phyloP scores from a whole-genome alignment of 2,113 vertebrate genomes.

The Chunga burmeisteri region DNA sequence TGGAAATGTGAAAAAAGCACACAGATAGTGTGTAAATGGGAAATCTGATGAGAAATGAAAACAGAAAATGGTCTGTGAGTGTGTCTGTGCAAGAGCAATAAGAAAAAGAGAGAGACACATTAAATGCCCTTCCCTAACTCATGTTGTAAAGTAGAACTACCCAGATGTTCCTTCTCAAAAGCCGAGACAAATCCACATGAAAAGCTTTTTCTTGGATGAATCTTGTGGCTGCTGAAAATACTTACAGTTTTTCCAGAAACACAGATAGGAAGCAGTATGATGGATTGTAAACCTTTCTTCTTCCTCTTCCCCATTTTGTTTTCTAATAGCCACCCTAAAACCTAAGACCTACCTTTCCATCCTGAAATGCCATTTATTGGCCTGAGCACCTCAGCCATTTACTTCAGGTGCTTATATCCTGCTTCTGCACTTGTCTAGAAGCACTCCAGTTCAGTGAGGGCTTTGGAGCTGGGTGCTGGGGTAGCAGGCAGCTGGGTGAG shows the following conservation, averaged over 20 bases:
- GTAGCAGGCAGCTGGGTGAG: neutral
- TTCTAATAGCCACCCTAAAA: neutral
- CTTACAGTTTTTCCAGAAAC: neutral
- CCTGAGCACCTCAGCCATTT: neutral
- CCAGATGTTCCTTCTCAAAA: neutral
- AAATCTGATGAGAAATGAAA: neutral
- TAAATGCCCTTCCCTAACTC: neutral
- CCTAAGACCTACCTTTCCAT: neutral
- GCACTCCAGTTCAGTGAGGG: neutral
- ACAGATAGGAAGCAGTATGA: neutral
- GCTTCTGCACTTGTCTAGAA: neutral
- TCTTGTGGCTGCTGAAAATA: neutral
- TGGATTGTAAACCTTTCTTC: neutral
- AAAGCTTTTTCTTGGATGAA: neutral
- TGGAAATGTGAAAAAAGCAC: neutral
- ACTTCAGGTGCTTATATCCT: neutral
- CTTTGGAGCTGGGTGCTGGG: neutral
- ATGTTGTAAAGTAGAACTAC: neutral
- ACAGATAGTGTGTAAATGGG: neutral
- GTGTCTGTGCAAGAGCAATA: neutral
- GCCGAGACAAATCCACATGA: neutral
- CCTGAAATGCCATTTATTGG: neutral
- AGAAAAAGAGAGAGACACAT: neutral
- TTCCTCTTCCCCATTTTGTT: neutral
- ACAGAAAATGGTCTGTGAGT: neutral